Evolutionary conservation across 1,140 invertebrate species (phyloP).

Genomic region (Zaprionus kolodkinae): DNA sequence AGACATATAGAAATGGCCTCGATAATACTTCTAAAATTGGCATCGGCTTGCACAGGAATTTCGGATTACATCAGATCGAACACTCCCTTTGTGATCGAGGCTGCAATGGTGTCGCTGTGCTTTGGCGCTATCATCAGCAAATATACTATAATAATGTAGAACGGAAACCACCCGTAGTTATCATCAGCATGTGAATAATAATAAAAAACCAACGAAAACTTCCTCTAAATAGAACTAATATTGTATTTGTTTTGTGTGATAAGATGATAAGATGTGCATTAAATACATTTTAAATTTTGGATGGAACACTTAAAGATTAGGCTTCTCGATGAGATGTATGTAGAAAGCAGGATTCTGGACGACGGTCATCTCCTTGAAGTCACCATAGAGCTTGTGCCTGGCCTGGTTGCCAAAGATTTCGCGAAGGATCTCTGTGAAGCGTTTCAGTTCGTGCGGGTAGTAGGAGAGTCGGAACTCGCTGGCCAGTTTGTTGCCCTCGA

Average conservation of each 20-base stretch:
- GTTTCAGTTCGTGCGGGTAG: conserved; percentile 91
- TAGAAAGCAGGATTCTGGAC: conserved; percentile 91
- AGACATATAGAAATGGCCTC: conserved; percentile 50
- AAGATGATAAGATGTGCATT: conserved; percentile 40
- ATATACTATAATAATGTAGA: conserved; percentile 55
- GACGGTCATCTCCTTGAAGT: conserved; percentile 89
- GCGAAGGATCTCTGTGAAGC: conserved; percentile 89
- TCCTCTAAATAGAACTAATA: conserved; percentile 48
- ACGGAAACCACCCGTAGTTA: not conserved
- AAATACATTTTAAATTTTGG: conserved; percentile 24
- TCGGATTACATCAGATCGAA: conserved; percentile 70
- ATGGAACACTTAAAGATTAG: conserved; percentile 57
- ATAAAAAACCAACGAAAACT: conserved; percentile 16
- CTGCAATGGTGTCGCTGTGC: conserved; percentile 67
- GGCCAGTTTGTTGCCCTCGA: conserved; percentile 86
- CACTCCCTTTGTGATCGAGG: conserved; percentile 70
- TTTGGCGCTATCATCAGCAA: conserved; percentile 66
- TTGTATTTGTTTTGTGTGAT: conserved; percentile 47
- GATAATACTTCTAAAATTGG: conserved; percentile 51
- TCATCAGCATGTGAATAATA: conserved; percentile 27
- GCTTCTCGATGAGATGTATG: conserved; percentile 92
- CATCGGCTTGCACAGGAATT: conserved; percentile 56
- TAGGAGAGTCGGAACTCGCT: conserved; percentile 94
- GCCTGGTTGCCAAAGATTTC: conserved; percentile 89
- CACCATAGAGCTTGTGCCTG: conserved; percentile 90